A percentile compares a stretch with the other conserved stretches of the same genome.
Evolutionary conservation across 2,113 vertebrate species (phyloP).

Genomic region (Mesembrinibis cayennensis): DNA sequence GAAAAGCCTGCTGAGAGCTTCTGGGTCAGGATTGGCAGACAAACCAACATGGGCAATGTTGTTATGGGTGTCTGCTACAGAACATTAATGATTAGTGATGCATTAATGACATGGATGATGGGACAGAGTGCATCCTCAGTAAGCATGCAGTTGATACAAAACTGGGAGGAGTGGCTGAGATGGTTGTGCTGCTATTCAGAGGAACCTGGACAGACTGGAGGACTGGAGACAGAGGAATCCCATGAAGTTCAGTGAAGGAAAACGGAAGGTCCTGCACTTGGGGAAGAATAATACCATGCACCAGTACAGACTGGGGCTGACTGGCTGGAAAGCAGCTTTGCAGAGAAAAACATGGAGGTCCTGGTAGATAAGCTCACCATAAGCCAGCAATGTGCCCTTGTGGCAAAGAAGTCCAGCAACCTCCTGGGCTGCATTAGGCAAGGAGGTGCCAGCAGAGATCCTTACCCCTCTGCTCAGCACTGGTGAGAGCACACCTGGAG

Average conservation of each 20-base stretch:
- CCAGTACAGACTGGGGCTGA: background rate
- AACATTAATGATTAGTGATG: background rate
- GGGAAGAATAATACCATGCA: background rate
- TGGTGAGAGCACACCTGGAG: background rate
- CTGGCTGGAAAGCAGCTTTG: background rate
- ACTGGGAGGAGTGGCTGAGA: background rate
- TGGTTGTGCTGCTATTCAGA: background rate
- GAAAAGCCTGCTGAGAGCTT: background rate
- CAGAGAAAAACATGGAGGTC: background rate
- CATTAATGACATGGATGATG: background rate
- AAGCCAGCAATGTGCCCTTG: background rate
- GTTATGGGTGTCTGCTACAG: background rate
- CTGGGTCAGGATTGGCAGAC: background rate
- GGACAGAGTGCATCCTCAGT: background rate
- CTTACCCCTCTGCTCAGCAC: background rate
- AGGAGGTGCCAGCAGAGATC: background rate
- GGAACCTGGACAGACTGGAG: background rate
- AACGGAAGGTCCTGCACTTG: background rate
- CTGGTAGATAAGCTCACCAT: background rate
- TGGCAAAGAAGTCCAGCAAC: background rate
- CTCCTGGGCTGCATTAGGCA: background rate
- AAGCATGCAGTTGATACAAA: background rate
- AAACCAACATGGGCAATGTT: background rate
- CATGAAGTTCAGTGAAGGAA: background rate
- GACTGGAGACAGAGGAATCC: background rate